These are phyloP conservation scores for Diplodus puntazzo DNA, from an alignment of 2,797 vertebrate genomes.

Conservation along the genomic window DNA sequence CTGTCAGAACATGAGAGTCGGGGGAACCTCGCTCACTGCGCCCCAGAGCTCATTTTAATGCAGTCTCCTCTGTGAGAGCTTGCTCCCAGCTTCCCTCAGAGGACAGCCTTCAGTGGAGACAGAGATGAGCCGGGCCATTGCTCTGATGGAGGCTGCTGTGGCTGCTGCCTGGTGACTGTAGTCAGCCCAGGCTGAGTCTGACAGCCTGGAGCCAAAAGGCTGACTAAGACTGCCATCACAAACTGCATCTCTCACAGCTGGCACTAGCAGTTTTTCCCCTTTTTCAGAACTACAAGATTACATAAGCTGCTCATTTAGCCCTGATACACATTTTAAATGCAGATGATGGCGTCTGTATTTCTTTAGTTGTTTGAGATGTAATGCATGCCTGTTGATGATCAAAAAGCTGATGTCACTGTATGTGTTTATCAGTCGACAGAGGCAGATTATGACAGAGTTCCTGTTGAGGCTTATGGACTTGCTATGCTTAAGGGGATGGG, in stretches of 20 bases:
- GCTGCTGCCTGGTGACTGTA: constrained; percentile 58
- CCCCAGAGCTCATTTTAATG: constrained; percentile 60
- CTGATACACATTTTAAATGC: background rate
- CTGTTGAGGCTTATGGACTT: constrained; percentile 91
- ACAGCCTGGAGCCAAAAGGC: constrained; percentile 68
- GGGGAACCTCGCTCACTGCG: constrained; percentile 36
- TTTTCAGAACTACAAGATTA: constrained; percentile 51
- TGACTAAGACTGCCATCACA: constrained; percentile 65
- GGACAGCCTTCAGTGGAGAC: constrained; percentile 50
- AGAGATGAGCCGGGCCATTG: constrained; percentile 46
- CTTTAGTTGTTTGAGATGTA: background rate
- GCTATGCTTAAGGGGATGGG: constrained; percentile 95
- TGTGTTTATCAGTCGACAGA: constrained; percentile 85
- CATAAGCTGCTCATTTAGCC: constrained; percentile 42
- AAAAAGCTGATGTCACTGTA: constrained; percentile 9
- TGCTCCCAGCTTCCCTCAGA: constrained; percentile 45
- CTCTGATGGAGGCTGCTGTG: constrained; percentile 49
- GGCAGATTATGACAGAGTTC: constrained; percentile 90
- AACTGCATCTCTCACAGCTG: constrained; percentile 49
- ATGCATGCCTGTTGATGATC: constrained; percentile 12
- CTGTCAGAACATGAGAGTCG: constrained; percentile 53
- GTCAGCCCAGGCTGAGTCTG: constrained; percentile 55
- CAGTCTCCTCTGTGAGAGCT: constrained; percentile 27
- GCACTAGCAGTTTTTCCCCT: constrained; percentile 22
- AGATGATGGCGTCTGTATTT: background rate